Evolutionary conservation across 2,113 vertebrate genomes (phyloP), one percentile per base, ranked within the genome.

Genomic region (Paratilapia polleni): DNA sequence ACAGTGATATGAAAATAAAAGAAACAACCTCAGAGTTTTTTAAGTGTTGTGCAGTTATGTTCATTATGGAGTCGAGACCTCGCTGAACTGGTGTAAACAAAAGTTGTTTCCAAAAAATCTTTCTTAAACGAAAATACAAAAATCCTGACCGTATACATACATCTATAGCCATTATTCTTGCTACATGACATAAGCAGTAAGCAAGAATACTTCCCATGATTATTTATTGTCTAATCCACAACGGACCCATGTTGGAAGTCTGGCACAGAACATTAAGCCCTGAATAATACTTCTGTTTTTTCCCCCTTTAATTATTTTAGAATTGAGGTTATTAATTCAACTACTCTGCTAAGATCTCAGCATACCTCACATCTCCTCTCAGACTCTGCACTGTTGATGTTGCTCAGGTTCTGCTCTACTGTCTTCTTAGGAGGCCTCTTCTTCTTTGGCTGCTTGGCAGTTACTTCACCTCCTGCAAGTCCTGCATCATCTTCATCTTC

Each of bases 361-460:
- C 13, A 73, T 89, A 99, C 98, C 97, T 97, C 95, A 81, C 94
- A 95, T 83, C 94, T 96, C 66, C 94, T 95, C 79, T 96, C 95
- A 0, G 94, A 91, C 63, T 97, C 96, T 0, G 97, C 82, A 31
- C 94, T 87, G 0, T 97, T 97, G 91, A 99, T 97, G 94, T 97
- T 99, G 80, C 91, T 95, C 81, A 98, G 47, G 82, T 99, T 99
- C 84, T 96, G 94, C 91, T 98, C 98, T 0, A 99, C 97, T 0
- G 97, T 99, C 92, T 84, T 96, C 80, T 96, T 97, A 19, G 0
- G 92, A 78, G 60, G 95, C 92, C 87, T 97, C 90, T 96, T 99
- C 88, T 93, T 97, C 64, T 95, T 96, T 2, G 92, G 79, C 79
- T 94, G 97, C 88, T 94, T 96, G 38, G 80, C 83, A 24, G 90